Conservation (phyloP, 2,888 invertebrate species). For the Sclerodermus sp. region DNA sequence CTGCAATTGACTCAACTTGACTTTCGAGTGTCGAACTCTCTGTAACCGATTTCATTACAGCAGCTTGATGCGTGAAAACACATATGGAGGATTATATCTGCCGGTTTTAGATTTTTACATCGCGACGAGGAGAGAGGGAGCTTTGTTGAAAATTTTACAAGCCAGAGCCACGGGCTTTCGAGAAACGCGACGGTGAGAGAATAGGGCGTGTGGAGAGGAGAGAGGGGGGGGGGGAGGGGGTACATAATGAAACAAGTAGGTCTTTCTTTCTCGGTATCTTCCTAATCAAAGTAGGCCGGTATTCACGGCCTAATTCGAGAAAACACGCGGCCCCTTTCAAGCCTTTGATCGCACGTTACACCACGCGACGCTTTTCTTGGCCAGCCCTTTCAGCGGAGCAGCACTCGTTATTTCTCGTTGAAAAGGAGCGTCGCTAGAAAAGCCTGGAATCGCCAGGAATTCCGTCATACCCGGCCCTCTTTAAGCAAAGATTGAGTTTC, state of each 20-base stretch:
- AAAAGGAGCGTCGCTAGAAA: constrained; percentile 16
- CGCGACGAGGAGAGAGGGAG: constrained; percentile 7
- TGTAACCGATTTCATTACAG: too few species aligned
- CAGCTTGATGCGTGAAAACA: too few species aligned
- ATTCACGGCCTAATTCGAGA: constrained; percentile 53
- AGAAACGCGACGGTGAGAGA: constrained; percentile 10
- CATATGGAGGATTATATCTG: too few species aligned
- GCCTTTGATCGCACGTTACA: constrained; percentile 32
- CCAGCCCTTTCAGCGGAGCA: constrained; percentile 24
- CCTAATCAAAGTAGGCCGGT: constrained; percentile 45
- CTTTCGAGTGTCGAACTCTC: too few species aligned
- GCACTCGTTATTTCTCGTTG: constrained; percentile 32
- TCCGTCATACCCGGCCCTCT: too few species aligned
- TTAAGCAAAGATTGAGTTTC: too few species aligned
- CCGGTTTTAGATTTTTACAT: constrained; percentile 7
- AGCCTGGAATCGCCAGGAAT: neutral
- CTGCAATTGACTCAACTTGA: too few species aligned
- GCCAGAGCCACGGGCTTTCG: too few species aligned
- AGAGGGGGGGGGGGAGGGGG: neutral
- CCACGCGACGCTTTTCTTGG: constrained; percentile 29
- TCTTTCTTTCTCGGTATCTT: constrained; percentile 40
- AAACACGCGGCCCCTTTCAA: constrained; percentile 47
- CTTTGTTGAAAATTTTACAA: too few species aligned
- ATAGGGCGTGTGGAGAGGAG: neutral
- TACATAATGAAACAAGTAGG: constrained; percentile 37